These are phyloP conservation scores for Cacatua alba DNA, from an alignment of 2,113 vertebrate genomes.

Conservation along the genomic window DNA sequence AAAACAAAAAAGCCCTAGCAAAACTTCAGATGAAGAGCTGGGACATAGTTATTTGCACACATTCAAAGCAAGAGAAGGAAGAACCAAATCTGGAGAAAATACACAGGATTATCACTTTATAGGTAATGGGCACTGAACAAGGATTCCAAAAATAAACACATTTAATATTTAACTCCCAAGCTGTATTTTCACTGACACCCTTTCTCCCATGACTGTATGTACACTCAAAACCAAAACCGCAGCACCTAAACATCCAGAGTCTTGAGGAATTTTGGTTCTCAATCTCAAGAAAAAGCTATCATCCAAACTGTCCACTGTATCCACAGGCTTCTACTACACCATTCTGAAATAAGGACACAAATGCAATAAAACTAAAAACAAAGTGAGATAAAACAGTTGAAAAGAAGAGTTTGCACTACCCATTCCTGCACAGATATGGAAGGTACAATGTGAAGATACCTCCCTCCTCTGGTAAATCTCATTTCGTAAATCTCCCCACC, in stretches of 20 bases:
- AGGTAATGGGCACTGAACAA: background rate
- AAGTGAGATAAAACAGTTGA: conserved; percentile 52
- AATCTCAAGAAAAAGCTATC: conserved; percentile 4
- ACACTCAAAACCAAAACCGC: background rate
- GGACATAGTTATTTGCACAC: background rate
- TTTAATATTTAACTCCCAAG: background rate
- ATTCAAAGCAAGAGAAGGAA: background rate
- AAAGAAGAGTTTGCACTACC: conserved; percentile 42
- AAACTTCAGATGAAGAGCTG: background rate
- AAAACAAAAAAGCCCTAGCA: background rate
- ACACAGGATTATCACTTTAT: background rate
- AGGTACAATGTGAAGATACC: background rate
- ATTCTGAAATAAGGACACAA: conserved; percentile 58
- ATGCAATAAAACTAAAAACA: conserved; percentile 57
- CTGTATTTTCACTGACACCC: background rate
- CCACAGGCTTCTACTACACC: conserved; percentile 57
- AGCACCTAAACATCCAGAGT: background rate
- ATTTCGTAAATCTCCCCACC: background rate
- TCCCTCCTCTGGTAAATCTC: background rate
- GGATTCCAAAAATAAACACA: background rate
- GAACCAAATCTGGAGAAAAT: background rate
- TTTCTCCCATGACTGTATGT: background rate
- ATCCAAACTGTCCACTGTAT: conserved; percentile 36
- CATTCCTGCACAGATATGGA: conserved; percentile 5
- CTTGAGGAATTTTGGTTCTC: background rate